These are phyloP conservation scores for Anticlea derivata DNA, from an alignment of 2,888 invertebrate species.

Conservation along the genomic window DNA sequence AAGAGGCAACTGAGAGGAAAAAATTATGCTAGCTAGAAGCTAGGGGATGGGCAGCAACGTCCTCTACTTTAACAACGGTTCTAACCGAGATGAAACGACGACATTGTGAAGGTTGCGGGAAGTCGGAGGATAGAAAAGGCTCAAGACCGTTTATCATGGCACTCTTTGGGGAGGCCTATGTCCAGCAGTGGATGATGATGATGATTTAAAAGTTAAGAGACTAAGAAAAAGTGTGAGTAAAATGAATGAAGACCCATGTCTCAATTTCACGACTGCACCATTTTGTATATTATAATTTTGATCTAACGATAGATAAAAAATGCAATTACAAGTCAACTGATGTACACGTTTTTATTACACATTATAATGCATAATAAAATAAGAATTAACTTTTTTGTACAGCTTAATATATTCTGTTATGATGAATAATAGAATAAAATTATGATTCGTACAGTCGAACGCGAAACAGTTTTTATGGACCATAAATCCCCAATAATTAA, in stretches of 20 bases:
- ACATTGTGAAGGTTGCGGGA: too few species aligned
- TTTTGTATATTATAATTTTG: slow-evolving; percentile 64
- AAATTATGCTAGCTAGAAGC: too few species aligned
- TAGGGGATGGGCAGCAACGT: too few species aligned
- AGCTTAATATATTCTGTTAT: slow-evolving; percentile 52
- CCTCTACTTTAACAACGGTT: too few species aligned
- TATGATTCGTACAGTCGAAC: slow-evolving; percentile 48
- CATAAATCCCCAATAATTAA: not conserved
- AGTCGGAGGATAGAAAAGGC: too few species aligned
- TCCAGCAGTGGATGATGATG: too few species aligned
- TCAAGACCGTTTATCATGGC: too few species aligned
- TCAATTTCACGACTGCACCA: slow-evolving; percentile 41
- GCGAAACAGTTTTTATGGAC: slow-evolving; percentile 30
- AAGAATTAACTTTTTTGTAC: slow-evolving; percentile 50
- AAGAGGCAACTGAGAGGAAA: too few species aligned
- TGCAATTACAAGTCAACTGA: slow-evolving; percentile 63
- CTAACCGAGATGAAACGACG: too few species aligned
- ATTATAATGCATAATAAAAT: slow-evolving; percentile 60
- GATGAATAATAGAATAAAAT: slow-evolving; percentile 54
- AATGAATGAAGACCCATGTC: slow-evolving; percentile 12
- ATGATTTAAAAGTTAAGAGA: not conserved
- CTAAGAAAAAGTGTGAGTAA: not conserved
- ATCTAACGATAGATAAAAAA: slow-evolving; percentile 57
- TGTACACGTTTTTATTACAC: slow-evolving; percentile 53
- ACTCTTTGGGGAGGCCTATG: too few species aligned